Evolutionary conservation across 2,888 invertebrate species (phyloP), one percentile per base, ranked within the genome.

Genomic region (Gastrophysa polygoni): DNA sequence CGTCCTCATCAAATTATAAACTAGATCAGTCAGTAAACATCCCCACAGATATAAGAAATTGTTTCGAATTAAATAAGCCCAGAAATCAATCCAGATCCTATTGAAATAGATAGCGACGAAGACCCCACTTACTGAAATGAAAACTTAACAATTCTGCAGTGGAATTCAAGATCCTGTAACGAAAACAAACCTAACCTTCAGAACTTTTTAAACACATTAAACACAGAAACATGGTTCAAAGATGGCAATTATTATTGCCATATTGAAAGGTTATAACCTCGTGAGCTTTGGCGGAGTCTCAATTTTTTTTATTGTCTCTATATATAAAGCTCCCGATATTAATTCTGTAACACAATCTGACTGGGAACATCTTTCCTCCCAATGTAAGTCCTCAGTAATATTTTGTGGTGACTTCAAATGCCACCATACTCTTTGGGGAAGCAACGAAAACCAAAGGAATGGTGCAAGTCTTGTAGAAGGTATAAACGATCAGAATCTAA

Each of bases 191-290:
- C 46, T 46, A 16, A 46, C 16, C 46, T 46, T 8, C 17, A 6
- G 5, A 43, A 43, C 10, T 16, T 43, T 43, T 43, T 43, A 11
- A 14, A 16, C 3, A 10, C 3, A n/a, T 6, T 10, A 14, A 16
- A 17, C 16, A 16, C 46, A 46, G 46, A 46, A 46, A 46, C 46
- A 46, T 46, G 46, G n/a, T 46, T 46, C 16, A 16, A 46, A 46
- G 46, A 46, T 18, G 2, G 14, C 7, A 17, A 2, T 6, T 6
- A 43, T 24, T 5, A 24, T 24, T 24, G 3, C 24, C 16, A 16
- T 46, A 20, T n/a, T n/a, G n/a, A n/a, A 47, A 47, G 47, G 47
- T 47, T 47, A 47, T 47, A 47, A 47, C 10, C 47, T 47, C 47
- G 47, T 18, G 18, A 6, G 47, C 18, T 47, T 18, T 47, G 47